Base-by-base conservation (phyloP, 1,140 invertebrate species). In the Chymomyza costata region DNA sequence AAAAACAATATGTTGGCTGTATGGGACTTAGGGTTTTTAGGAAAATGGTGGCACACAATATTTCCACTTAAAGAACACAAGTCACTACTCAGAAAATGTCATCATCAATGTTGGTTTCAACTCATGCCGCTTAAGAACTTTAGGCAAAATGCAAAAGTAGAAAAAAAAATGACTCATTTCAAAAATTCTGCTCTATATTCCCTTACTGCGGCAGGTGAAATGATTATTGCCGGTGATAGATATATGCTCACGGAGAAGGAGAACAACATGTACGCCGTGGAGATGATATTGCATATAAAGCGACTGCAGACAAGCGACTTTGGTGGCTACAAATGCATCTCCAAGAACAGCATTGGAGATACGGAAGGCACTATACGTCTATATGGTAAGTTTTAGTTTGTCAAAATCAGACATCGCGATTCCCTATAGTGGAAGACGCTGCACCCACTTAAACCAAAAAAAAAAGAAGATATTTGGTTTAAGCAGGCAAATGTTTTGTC, bases 241-340 rank as follows among this genome's bases (percentile, higher is more conserved):
- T 93, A 94, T 82, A 85, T 89, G 25, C 93, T 94, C 90, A 90
- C 88, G 3, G 92, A 94, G 80, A 89, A 89, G 61, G 90, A 89
- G 76, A 89, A 88, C 47, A 92, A 92, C 0, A 91, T 92, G 66
- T 94, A 94, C 86, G 91, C 92, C 62, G 90, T 93, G 1, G 91
- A 92, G 74, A 94, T 94, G 93, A 88, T 90, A 35, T 87, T 97
- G 15, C 89, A 92, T 13, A 93, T 97, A 25, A 88, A 89, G 34
- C 90, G 92, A 49, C 89, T 97, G 25, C 90, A 93, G 45, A 87
- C 90, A 39, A 89, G 89, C 25, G 95, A 97, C 86, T 91, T 95
- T 69, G 94, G 95, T 1, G 91, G 92, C 7, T 97, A 97, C 87
- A 95, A 94, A 78, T 97, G 95, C 86, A 94, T 96, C 56, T 95